Base-by-base conservation (phyloP, 2,797 vertebrate genomes). In the Huso huso region DNA sequence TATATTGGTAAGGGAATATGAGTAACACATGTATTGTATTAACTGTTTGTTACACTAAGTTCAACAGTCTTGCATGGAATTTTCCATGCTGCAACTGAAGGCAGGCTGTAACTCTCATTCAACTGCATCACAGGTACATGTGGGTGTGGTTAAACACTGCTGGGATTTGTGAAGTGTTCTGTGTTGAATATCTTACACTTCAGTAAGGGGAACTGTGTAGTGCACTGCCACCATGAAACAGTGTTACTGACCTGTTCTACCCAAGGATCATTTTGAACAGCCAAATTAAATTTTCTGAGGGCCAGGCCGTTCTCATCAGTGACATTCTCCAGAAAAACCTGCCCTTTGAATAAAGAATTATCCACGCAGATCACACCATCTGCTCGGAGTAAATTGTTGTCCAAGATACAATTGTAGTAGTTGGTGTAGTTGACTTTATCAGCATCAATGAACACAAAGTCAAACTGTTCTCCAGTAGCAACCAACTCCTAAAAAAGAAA, bases 381-480 rank as follows among this genome's bases (percentile, higher is more conserved):
- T 74, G 86, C 74, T 67, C 79, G 84, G 84, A 93, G 83, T 77
- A 93, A 82, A 78, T 88, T 91, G 83, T 88, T 86, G 69, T 91
- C 90, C 82, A 90, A 81, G 76, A 93, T 86, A 67, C 89, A 90
- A 71, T 84, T 88, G 86, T 92, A 92, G 77, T 90, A 86, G 78
- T 85, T 88, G 78, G 89, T 86, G 82, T 89, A 89, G 55, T 90
- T 90, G 49, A 70, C 80, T 84, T 93, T 91, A 79, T 91, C 89
- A 70, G 89, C 92, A 68, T 93, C 89, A 59, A 94, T 91, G 81
- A 93, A 92, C 74, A 91, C 78, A 75, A 91, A 82, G 86, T 93
- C 88, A 81, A 93, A 92, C 83, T 89, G 86, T 57, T 87, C 85
- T 0, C 88, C 90, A 13, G 82, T 75, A 65, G 82, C 76, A 59